Evolutionary conservation across 2,797 vertebrate genomes (phyloP), one percentile per base, ranked within the genome.

Genomic region (Pipistrellus pipistrellus): DNA sequence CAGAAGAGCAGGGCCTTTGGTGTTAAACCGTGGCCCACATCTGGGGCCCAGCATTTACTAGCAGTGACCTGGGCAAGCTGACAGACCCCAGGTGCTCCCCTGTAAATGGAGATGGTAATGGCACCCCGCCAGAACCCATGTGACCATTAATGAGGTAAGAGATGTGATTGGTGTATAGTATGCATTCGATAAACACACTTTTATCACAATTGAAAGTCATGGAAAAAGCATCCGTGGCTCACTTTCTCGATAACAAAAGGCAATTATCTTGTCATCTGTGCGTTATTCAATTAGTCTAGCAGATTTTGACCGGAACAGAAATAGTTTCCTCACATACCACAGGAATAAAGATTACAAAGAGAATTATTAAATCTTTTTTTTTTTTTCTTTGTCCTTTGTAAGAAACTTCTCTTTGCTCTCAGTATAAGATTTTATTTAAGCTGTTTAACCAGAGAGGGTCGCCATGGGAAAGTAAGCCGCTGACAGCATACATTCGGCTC

Each of bases 371-470:
- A 85, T 53, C 73, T 93, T 44, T 20, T 7, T n/a, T 27, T n/a
- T n/a, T 35, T 3, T 2, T 0, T 44, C 10, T 44, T 48, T 48
- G 13, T 48, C 4, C 44, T 88, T 84, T 92, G 72, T 55, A 95
- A 95, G 30, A 88, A 97, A 92, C 27, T 92, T 96, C 57, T 90
- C 94, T 91, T 88, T 55, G 76, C 94, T 96, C 64, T 94, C 75
- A 95, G 46, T 53, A 78, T 53, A 84, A 73, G 23, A 94, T 95
- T 97, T 96, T 51, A 94, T 91, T 97, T 95, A 95, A 95, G 1
- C 2, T 86, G 64, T 83, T 93, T 97, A 95, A 96, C 91, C 30
- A 76, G 73, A 82, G 0, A 2, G 57, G 41, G 84, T 87, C 38
- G 2, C 69, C 51, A 95, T 7, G 27, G 85, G 88, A 98, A 97